Evolutionary conservation across 2,888 invertebrate species (phyloP), one percentile per base, ranked within the genome.

Genomic region (Agapetus fuscipes): DNA sequence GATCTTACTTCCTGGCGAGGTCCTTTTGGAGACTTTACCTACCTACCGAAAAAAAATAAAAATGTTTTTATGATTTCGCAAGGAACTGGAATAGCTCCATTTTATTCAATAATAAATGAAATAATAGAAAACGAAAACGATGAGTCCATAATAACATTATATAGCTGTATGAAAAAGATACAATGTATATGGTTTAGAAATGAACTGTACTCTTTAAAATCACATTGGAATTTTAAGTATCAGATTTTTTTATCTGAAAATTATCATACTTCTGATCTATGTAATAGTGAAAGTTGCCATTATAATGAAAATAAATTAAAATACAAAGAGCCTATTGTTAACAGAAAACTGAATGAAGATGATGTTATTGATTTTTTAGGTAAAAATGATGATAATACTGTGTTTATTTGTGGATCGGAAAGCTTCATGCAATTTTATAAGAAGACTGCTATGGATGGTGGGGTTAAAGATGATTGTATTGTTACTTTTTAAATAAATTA

Each of bases 181-280:
- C 54, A 71, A 5, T 69, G 71, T 43, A 71, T 84, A 45, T 62
- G 79, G 39, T 68, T 86, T 38, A 70, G 80, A 43, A 58, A 75
- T 6, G 66, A 76, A 45, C 54, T 87, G 10, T 70, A 75, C 50
- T 58, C 65, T 7, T 76, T 74, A 49, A 62, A 63, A 17, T 60
- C 64, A 16, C 78, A 66, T 57, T 87, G 87, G 86, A 88, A 88
- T 62, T 87, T 86, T 55, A 62, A 61, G n/a, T 76, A 76, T 48
- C 61, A 65, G 28, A 62, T 82, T 46, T 81, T 15, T 15, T 26
- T 34, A 26, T 14, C 26, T 3, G 34, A 34, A 3, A 3, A 3
- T n/a, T 15, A 15, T 2, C 3, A 34, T 15, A 10, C 14, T 6
- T 20, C 5, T 9, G 4, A 6, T 15, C n/a, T 26, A 15, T n/a